Evolutionary conservation across 2,888 invertebrate species (phyloP).

Genomic region (Erebia aethiops): DNA sequence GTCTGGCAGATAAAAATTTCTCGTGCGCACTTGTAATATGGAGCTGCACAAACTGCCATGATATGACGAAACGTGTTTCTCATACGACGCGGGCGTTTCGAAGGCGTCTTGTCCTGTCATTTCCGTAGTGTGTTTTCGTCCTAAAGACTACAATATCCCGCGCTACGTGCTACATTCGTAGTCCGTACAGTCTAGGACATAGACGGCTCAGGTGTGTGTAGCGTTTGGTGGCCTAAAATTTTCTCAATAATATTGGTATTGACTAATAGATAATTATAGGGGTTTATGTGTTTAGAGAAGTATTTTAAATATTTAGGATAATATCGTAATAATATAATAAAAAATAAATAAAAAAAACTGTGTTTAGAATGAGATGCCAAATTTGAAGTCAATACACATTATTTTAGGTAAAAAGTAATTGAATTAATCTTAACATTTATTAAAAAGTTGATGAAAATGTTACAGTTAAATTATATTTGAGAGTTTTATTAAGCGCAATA

Average conservation of each 20-base stretch:
- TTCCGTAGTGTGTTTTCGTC: too few species aligned
- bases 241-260: slow-evolving; percentile 78
- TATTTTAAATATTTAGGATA: slow-evolving; percentile 82
- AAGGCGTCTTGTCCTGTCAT: too few species aligned
- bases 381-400: slow-evolving; percentile 87
- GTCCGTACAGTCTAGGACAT: slow-evolving; percentile 40
- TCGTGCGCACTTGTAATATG: too few species aligned
- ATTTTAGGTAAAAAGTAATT: slow-evolving; percentile 83
- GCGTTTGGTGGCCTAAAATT: slow-evolving; percentile 78
- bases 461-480: slow-evolving; percentile 83
- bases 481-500: slow-evolving; percentile 82
- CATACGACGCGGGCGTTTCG: too few species aligned
- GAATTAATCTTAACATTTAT: slow-evolving; percentile 81
- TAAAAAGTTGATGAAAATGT: slow-evolving; percentile 81
- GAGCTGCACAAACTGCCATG: too few species aligned
- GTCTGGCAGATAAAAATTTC: too few species aligned
- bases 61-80: too few species aligned
- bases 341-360: slow-evolving; percentile 79
- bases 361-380: slow-evolving; percentile 85
- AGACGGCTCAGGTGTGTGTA: slow-evolving; percentile 63
- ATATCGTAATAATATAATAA: slow-evolving; percentile 70
- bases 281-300: slow-evolving; percentile 82
- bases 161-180: too few species aligned
- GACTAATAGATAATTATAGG: slow-evolving; percentile 81
- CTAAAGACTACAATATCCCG: too few species aligned